Base-by-base conservation (phyloP, 2,113 vertebrate genomes). In the Bubalus kerabau region DNA sequence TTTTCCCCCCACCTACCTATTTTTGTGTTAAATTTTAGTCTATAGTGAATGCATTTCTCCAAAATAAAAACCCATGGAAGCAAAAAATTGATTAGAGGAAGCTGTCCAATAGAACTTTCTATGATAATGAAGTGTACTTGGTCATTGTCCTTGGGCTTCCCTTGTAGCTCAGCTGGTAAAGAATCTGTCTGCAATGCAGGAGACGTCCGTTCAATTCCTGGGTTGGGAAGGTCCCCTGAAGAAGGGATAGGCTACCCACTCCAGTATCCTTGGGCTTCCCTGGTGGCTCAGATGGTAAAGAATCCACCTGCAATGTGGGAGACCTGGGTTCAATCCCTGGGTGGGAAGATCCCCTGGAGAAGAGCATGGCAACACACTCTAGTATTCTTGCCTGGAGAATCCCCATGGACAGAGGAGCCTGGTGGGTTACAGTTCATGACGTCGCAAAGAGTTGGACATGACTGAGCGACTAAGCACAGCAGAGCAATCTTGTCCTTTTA, bases 21-120 rank as follows among this genome's bases (percentile, higher is more conserved):
- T 90, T 97, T 84, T 97, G 17, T 93, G 83, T 78, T 97, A 62
- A 54, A 36, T 95, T 90, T 91, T 91, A 90, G 26, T 93, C 54
- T 94, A 0, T 80, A 57, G 78, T 78, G 54, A 89, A 81, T 60
- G 93, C 23, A 54, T 64, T 88, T 93, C 54, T 76, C 54, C 52
- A 60, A 85, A 93, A 81, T 71, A 80, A 95, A 40, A 96, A 36
- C 36, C 6, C 52, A 64, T 4, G 78, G 64, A 87, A 90, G 91
- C 56, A 67, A 87, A 93, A 89, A 74, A 43, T 43, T 24, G 48
- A 83, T 94, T 54, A 87, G 19, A 87, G 48, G 74, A 60, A 59
- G 46, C 26, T 81, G 14, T 84, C 83, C 32, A 14, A 1, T 50
- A 94, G 59, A 76, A 74, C 6, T 74, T 54, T 88, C 76, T 88